These are phyloP conservation scores for Dolomedes plantarius DNA, from an alignment of 2,888 invertebrate species.

Conservation along the genomic window DNA sequence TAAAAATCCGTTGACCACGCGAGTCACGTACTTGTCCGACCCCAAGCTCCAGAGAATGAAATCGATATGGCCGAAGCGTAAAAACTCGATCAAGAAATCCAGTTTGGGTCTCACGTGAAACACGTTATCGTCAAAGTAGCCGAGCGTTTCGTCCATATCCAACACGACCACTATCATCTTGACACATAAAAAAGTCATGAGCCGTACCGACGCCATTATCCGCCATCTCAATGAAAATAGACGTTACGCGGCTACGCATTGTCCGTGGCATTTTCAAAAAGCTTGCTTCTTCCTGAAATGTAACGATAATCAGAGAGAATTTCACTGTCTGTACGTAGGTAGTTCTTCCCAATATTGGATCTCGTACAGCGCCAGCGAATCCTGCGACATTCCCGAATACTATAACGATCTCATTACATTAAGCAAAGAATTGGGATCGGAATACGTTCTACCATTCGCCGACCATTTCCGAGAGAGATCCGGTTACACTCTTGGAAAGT, in stretches of 20 bases:
- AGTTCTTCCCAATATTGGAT: background rate
- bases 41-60: slow-evolving; percentile 26
- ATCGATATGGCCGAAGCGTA: background rate
- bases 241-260: background rate
- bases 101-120: slow-evolving; percentile 17
- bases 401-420: slow-evolving; percentile 26
- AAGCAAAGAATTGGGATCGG: background rate
- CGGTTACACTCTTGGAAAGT: slow-evolving; percentile 16
- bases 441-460: slow-evolving; percentile 23
- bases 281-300: background rate
- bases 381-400: slow-evolving; percentile 38
- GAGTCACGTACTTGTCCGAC: background rate
- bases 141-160: slow-evolving; percentile 34
- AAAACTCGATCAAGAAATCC: slow-evolving; percentile 4
- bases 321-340: slow-evolving; percentile 12
- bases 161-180: background rate
- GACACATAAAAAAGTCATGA: background rate
- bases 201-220: slow-evolving; percentile 6
- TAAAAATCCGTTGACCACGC: background rate
- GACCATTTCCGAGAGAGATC: slow-evolving; percentile 2
- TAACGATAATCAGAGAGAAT: background rate
- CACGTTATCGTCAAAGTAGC: background rate
- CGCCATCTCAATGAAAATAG: slow-evolving; percentile 7
- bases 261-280: background rate
- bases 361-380: slow-evolving; percentile 4